Percentiles rank a stretch among this genome's conserved stretches.
Evolutionary conservation across 2,888 invertebrate species (phyloP).

Genomic region (Hyppa rectilinea): DNA sequence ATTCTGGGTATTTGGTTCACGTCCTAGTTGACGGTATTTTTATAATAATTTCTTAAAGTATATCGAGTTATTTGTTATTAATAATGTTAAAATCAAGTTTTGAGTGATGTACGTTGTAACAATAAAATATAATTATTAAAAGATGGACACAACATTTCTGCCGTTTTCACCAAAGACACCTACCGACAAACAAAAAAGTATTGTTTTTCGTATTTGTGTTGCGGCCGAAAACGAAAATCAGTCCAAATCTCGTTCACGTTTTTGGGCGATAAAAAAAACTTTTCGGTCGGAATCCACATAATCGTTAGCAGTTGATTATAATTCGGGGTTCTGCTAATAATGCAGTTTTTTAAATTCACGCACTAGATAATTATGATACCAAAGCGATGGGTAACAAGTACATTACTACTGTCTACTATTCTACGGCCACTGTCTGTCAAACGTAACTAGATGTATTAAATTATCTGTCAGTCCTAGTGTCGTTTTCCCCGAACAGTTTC

Average conservation of each 20-base stretch:
- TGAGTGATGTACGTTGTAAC: not conserved
- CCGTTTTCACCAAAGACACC: not conserved
- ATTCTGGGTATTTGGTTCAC: not conserved
- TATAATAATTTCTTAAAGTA: not conserved
- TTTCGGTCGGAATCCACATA: not conserved
- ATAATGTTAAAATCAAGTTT: no score
- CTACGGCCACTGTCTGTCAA: not conserved
- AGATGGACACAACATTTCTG: not conserved
- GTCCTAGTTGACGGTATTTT: not conserved
- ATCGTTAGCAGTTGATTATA: not conserved
- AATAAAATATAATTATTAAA: not conserved
- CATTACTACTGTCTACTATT: not conserved
- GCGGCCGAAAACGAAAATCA: not conserved
- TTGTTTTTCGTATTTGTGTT: not conserved
- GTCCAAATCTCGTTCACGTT: no score
- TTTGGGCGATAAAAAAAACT: not conserved
- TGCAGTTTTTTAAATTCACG: not conserved
- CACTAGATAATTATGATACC: not conserved
- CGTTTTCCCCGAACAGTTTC: not conserved
- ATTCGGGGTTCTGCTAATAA: not conserved
- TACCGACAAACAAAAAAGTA: not conserved
- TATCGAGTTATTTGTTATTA: not conserved
- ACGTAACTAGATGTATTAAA: no score
- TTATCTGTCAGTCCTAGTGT: not conserved
- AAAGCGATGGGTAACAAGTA: no score